Evolutionary conservation across 1,140 invertebrate species (phyloP).

Genomic region (Meloidogyne chitwoodi): DNA sequence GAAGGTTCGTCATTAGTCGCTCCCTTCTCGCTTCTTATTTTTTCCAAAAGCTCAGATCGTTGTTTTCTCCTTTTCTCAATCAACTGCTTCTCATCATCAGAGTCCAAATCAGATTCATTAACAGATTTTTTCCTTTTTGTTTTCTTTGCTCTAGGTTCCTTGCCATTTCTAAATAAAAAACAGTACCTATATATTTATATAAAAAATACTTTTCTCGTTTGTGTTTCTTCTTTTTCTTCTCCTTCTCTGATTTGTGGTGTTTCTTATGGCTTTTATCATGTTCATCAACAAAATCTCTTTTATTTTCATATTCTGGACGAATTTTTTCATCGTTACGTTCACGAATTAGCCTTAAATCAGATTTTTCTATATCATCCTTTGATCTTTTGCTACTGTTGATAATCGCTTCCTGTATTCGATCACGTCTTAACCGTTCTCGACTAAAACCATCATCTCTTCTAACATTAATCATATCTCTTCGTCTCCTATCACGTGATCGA

Average conservation of each 20-base stretch:
- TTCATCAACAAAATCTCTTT: not conserved
- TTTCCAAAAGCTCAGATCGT: constrained; percentile 24
- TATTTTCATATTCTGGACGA: not conserved
- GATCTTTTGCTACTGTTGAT: not conserved
- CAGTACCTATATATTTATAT: constrained; percentile 70
- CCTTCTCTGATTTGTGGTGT: constrained; percentile 66
- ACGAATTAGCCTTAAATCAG: not conserved
- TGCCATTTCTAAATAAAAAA: not conserved
- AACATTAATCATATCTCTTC: not conserved
- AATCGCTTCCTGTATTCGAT: not conserved
- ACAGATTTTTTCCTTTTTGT: not conserved
- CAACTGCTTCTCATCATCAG: constrained; percentile 30
- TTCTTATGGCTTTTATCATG: not conserved
- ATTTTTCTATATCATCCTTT: not conserved
- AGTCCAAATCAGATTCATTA: not conserved
- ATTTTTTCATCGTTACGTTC: not conserved
- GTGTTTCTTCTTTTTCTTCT: constrained; percentile 62
- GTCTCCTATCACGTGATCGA: not conserved
- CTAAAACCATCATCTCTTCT: not conserved
- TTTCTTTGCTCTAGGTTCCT: constrained; percentile 3
- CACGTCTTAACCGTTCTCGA: not conserved
- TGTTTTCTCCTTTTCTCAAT: constrained; percentile 29
- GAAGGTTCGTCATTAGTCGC: not conserved
- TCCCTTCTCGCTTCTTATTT: constrained; percentile 21
- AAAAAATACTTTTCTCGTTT: constrained; percentile 66